Evolutionary conservation across 2,888 invertebrate genomes (phyloP).

Genomic region (Drosophila heteroneura): DNA sequence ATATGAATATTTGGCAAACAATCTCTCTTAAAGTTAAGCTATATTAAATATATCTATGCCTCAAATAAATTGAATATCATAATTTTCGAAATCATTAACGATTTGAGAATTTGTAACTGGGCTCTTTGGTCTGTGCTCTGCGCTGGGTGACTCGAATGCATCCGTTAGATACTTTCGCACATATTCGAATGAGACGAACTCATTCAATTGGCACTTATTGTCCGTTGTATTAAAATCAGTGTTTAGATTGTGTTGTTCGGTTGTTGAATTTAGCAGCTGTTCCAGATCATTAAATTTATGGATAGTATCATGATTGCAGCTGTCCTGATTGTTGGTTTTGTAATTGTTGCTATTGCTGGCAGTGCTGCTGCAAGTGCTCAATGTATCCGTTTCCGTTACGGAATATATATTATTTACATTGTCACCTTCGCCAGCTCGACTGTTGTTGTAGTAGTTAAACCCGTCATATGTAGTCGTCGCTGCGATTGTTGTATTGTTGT

Average conservation of each 20-base stretch:
- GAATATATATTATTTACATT: conserved; percentile 18
- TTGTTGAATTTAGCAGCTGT: conserved; percentile 62
- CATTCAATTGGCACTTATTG: conserved; percentile 67
- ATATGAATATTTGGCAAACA: conserved; percentile 11
- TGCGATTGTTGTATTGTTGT: conserved; percentile 38
- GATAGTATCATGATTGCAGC: conserved; percentile 64
- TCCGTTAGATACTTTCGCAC: conserved; percentile 85
- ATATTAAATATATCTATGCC: not conserved
- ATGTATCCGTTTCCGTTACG: conserved; percentile 63
- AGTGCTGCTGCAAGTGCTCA: conserved; percentile 61
- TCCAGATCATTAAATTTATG: conserved; percentile 81
- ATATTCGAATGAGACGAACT: conserved; percentile 85
- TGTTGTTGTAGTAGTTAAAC: conserved; percentile 26
- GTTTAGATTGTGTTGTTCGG: not conserved
- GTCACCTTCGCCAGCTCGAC: conserved; percentile 7
- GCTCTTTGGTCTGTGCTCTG: conserved; percentile 40
- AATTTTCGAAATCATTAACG: conserved; percentile 83
- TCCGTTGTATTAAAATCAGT: conserved; percentile 12
- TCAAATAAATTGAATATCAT: conserved; percentile 83
- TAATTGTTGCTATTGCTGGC: conserved; percentile 37
- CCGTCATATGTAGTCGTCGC: conserved; percentile 37
- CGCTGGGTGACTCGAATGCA: conserved; percentile 69
- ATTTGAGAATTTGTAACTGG: conserved; percentile 46
- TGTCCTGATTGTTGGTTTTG: conserved; percentile 38
- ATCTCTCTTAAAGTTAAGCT: conserved; percentile 22